Evolutionary conservation across 2,113 vertebrate species (phyloP), one percentile per base, ranked within the genome.

Genomic region (Eupsittula cactorum): DNA sequence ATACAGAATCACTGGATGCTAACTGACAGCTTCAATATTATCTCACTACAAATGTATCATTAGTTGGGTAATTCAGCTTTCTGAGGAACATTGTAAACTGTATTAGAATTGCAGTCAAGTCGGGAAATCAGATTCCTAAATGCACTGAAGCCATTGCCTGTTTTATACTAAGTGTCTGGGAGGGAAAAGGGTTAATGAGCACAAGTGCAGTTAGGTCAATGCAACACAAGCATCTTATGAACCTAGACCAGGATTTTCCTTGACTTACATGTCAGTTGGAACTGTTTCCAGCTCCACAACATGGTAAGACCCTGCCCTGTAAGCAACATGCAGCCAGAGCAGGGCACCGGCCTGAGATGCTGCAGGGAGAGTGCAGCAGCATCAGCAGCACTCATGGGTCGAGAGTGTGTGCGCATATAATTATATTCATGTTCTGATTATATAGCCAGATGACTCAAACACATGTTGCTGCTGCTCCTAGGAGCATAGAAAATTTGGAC

Each of bases 381-480:
- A 52, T 33, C 50, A 75, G 59, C 68, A 64, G 42, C 12, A 35
- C 59, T 59, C 2, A 0, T 18, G 76, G 69, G 18, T 62, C 62
- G 69, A 73, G 78, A 37, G 52, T 44, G 11, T 8, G 27, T 23
- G 33, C 63, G 24, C 76, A 1, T 91, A 17, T 95, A 89, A 95
- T 93, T 92, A 89, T 39, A 60, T n/a, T 75, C 57, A 2, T 84
- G 73, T 93, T 79, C 88, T 80, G 49, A 92, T 89, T 86, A 85
- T 46, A 67, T 13, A 77, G 89, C 81, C 96, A 96, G 86, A 93
- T 92, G 91, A 92, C 86, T 94, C 81, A 27, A 89, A 65, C 96
- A 91, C 95, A 60, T 95, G 91, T 91, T 96, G 95, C 95, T 94
- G 88, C 92, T 86, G 47, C 90, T 97, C 86, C 93, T 87, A 70